Evolutionary conservation across 2,888 invertebrate genomes (phyloP), one percentile per base, ranked within the genome.

Genomic region (Acrobasis consociella): DNA sequence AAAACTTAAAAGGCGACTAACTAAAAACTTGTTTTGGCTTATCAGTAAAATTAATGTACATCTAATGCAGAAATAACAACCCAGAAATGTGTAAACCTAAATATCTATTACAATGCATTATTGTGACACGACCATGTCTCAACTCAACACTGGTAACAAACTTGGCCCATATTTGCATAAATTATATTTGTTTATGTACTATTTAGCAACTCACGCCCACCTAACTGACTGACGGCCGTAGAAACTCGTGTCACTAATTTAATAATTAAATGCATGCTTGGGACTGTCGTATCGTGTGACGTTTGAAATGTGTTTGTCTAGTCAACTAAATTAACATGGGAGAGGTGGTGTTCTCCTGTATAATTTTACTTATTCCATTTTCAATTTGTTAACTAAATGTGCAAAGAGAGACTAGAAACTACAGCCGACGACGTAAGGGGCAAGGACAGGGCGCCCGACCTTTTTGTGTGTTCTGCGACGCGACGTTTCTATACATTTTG

Each of bases 241-340:
- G 55, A 65, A 63, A 65, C 71, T 65, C 65, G 70, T 69, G 73
- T 75, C 73, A 73, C 72, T 75, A 72, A 72, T 76, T 72, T 76
- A 76, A 74, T 78, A 72, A 76, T 78, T 74, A 72, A 74, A 76
- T 80, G 78, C 79, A 80, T 74, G 78, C 66, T 69, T 73, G 66
- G 65, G 69, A 71, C 72, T 76, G 75, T 72, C 72, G 72, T 67
- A 67, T 62, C 66, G 66, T 73, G 73, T 74, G 74, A 72, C 67
- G 65, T 71, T 68, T 65, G 64, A 69, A 64, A 68, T 72, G 68
- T 72, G 72, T 72, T 71, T 74, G 72, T 53, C 49, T 38, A 1
- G 49, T 62, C 55, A 62, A 49, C 49, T 9, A 56, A 31, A 16
- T 62, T 62, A 38, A 49, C 16, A 49, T 13, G 22, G 22, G 42